phyloP scores from a whole-genome alignment of 2,113 vertebrate genomes.

The Mus spicilegus region DNA sequence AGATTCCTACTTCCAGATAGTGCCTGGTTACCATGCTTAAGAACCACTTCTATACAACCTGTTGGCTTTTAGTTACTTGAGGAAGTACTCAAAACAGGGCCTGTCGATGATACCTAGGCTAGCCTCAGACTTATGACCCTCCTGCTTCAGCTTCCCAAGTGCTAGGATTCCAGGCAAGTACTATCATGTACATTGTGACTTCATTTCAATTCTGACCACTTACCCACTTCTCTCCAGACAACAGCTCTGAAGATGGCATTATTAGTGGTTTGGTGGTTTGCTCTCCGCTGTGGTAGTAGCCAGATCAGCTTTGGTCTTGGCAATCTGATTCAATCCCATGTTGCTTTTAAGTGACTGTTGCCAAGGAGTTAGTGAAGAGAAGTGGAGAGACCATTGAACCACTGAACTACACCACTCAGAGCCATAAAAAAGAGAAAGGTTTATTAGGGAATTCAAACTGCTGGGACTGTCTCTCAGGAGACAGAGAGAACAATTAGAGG shows the following conservation, averaged over 20 bases:
- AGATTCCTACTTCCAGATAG: not conserved
- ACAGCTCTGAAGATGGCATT: too few species aligned
- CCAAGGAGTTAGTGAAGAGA: not conserved
- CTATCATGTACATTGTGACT: not conserved
- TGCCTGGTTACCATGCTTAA: not conserved
- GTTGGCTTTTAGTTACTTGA: not conserved
- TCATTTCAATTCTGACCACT: too few species aligned
- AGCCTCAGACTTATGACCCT: not conserved
- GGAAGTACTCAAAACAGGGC: not conserved
- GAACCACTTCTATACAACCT: not conserved
- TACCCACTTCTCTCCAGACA: too few species aligned
- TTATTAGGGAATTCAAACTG: not conserved
- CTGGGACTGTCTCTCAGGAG: not conserved
- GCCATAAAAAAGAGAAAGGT: not conserved
- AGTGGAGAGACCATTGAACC: not conserved
- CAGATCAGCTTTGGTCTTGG: too few species aligned
- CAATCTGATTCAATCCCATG: too few species aligned
- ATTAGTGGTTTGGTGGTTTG: too few species aligned
- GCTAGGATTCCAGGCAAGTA: not conserved
- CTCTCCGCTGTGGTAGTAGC: too few species aligned
- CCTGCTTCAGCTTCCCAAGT: not conserved
- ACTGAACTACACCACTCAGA: not conserved
- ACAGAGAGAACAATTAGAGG: not conserved
- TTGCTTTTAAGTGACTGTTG: too few species aligned
- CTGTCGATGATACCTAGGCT: not conserved